Evolutionary conservation across 2,797 vertebrate species (phyloP), one percentile per base, ranked within the genome.

Genomic region (Phyllotis vaccarum): DNA sequence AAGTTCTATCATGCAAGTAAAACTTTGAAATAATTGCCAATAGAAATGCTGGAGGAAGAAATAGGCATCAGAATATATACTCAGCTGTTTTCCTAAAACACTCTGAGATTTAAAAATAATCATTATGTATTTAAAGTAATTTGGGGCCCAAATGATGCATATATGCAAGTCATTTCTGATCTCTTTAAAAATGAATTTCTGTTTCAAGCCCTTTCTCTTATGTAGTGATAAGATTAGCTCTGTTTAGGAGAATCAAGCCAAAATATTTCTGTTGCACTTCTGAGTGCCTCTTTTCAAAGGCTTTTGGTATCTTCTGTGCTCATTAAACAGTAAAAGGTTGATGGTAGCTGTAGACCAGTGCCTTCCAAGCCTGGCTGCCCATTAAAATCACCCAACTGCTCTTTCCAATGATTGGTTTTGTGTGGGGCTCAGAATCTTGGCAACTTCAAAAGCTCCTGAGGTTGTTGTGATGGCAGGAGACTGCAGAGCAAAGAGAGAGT

Each of bases 1-100:
- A n/a, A 83, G 29, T 46, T 40, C 43, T 97, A 19, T 43, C 29
- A 27, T 34, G n/a, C 12, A 92, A 80, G 29, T 54, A 79, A 91
- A 91, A 49, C 34, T 89, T 85, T 89, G 62, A 40, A 43, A 14
- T 58, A 89, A 72, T 70, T 81, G 72, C 31, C 27, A 79, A 10
- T 46, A 56, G 74, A 83, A 82, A 86, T 60, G 78, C 96, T 92
- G 81, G 94, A 95, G 96, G 52, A 62, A 95, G 80, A 95, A 95
- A 95, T 94, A 54, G 34, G 86, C 80, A 91, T 94, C 37, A 60
- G 11, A n/a, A 93, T 64, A 37, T 86, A 14, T 68, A 37, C 75
- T 93, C 85, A 79, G 93, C 93, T 54, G 74, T 7, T 46, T 91
- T 72, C n/a, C 27, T 95, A 54, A 96, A 93, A 97, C 56, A 82